Evolutionary conservation across 2,113 vertebrate genomes (phyloP), one percentile per base, ranked within the genome.

Genomic region (Gyps fulvus): DNA sequence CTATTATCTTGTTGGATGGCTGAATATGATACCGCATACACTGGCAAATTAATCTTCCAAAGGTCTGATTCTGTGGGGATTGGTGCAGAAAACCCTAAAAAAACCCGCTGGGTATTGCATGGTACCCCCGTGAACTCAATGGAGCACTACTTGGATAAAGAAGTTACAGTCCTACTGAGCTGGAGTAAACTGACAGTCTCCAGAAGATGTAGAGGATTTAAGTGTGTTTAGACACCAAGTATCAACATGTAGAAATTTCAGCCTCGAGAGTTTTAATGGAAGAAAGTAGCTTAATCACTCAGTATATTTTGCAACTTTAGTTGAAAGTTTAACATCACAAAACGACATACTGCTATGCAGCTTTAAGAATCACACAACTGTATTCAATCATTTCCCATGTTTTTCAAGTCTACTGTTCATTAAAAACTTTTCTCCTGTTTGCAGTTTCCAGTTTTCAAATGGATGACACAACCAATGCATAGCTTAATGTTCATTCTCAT

Each of bases 401-500:
- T 98, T 97, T 92, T 96, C 94, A 90, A 79, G 85, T 95, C 93
- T 87, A 31, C 82, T 73, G 59, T 69, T 94, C 70, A 73, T 72
- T 66, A 91, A 87, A 79, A 91, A 63, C 80, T 82, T 36, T 61
- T 65, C 29, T 65, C n/a, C 36, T 82, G 34, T 65, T 91, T 59
- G 34, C 61, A 69, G 63, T 90, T 96, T 96, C 84, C 70, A 69
- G 61, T 88, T 90, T 93, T 83, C 77, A 91, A 79, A 80, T 29
- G 36, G 67, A 93, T 93, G 70, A 77, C 74, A 74, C 77, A 92
- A 86, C 80, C 10, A 4, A 83, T 96, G 95, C 96, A 97, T 92
- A 95, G 83, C 97, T 94, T 91, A 89, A 89, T 80, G 87, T 96
- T 95, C 90, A 93, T 97, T 97, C 86, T 87, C 65, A 89, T 80